Percentiles rank a stretch among this genome's conserved stretches.
These are phyloP conservation scores for Onychostoma macrolepis DNA, from an alignment of 2,113 vertebrate genomes.

Conservation along the genomic window DNA sequence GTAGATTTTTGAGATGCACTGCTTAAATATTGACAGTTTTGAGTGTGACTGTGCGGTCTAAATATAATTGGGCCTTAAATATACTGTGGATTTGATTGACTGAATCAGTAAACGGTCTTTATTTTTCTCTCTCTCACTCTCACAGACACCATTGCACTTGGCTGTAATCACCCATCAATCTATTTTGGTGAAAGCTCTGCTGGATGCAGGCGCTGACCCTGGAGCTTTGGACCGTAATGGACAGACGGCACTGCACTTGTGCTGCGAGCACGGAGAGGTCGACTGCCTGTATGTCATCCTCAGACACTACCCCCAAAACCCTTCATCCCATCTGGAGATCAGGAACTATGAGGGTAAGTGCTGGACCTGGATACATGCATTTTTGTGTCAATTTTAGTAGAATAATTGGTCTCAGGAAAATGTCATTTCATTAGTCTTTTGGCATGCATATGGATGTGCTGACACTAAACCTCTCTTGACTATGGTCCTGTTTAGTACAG, in stretches of 20 bases:
- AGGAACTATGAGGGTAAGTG: slow-evolving; percentile 85
- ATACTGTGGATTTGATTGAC: neutral
- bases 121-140: neutral
- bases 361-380: neutral
- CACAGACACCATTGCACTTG: slow-evolving; percentile 87
- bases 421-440: neutral
- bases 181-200: slow-evolving; percentile 73
- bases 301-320: slow-evolving; percentile 48
- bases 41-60: neutral
- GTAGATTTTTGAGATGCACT: neutral
- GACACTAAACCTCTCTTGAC: neutral
- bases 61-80: neutral
- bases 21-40: neutral
- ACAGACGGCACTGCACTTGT: slow-evolving; percentile 83
- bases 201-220: slow-evolving; percentile 78
- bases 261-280: slow-evolving; percentile 80
- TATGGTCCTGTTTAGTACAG: neutral
- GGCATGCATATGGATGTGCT: neutral
- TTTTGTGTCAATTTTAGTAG: neutral
- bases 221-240: slow-evolving; percentile 84
- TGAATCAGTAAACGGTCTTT: neutral
- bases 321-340: slow-evolving; percentile 73
- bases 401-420: neutral
- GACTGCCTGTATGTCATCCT: slow-evolving; percentile 78
- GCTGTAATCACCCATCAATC: slow-evolving; percentile 85